Conservation (phyloP, 1,140 invertebrate genomes). For the Schmidtea mediterranea region DNA sequence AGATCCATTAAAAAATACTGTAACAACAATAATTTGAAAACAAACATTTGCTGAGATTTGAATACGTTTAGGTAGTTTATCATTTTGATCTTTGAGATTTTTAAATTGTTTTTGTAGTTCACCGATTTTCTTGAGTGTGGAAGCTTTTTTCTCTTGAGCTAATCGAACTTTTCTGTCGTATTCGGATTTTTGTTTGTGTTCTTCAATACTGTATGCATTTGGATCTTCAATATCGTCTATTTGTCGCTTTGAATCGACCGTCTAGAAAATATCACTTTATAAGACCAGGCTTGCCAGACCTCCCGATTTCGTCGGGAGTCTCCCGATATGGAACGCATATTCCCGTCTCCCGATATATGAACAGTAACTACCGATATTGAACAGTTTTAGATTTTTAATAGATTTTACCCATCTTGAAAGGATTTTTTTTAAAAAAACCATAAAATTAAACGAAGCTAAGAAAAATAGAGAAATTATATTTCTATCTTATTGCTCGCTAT, state of each 20-base stretch:
- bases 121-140: constrained; percentile 18
- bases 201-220: constrained; percentile 36
- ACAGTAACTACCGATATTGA: too few species aligned
- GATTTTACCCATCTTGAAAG: too few species aligned
- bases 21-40: background rate
- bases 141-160: constrained; percentile 32
- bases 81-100: constrained; percentile 19
- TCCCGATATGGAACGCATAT: too few species aligned
- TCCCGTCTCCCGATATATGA: too few species aligned
- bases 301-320: too few species aligned
- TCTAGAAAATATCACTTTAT: constrained; percentile 1
- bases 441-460: too few species aligned
- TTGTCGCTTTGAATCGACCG: constrained; percentile 1
- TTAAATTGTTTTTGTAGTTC: constrained; percentile 21
- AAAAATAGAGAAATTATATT: too few species aligned
- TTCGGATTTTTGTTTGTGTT: constrained; percentile 35
- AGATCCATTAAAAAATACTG: background rate
- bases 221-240: constrained; percentile 34
- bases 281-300: too few species aligned
- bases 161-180: constrained; percentile 30
- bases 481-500: too few species aligned
- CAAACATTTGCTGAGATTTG: background rate
- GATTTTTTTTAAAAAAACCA: too few species aligned
- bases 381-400: too few species aligned
- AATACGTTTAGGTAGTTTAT: constrained; percentile 7